A percentile compares a stretch with the other conserved stretches of the same genome.
Conservation (phyloP, 2,113 vertebrate species). For the Scalopus aquaticus region DNA sequence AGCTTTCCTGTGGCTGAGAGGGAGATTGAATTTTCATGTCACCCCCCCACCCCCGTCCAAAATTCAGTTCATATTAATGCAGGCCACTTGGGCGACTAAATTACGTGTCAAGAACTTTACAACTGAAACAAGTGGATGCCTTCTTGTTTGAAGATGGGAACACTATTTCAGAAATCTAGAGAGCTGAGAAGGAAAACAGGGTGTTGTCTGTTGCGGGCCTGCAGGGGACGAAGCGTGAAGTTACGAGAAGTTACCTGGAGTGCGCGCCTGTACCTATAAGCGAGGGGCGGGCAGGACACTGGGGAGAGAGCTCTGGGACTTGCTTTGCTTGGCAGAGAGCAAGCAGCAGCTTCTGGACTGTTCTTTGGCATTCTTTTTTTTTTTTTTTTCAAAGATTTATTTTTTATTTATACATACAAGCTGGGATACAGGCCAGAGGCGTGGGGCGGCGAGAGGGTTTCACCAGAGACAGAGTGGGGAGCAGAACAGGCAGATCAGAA, state of each 20-base stretch:
- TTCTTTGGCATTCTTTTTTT: conserved; percentile 24
- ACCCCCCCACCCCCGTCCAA: not conserved
- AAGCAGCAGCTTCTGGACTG: not conserved
- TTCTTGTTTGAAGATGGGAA: conserved; percentile 49
- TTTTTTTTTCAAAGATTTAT: too few relatives aligned
- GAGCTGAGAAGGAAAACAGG: not conserved
- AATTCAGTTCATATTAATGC: conserved; percentile 37
- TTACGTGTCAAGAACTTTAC: conserved; percentile 39
- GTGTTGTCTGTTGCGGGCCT: not conserved
- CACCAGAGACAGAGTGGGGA: too few relatives aligned
- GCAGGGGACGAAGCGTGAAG: not conserved
- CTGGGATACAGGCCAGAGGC: too few relatives aligned
- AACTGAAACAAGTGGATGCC: not conserved
- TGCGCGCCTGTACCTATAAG: not conserved
- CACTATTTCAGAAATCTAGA: not conserved
- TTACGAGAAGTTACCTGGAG: not conserved
- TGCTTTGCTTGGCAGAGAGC: not conserved
- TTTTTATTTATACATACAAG: too few relatives aligned
- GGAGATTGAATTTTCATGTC: not conserved
- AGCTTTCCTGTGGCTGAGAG: conserved; percentile 13
- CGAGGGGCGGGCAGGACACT: not conserved
- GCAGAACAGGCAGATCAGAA: too few relatives aligned
- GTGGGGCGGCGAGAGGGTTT: too few relatives aligned
- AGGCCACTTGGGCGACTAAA: conserved; percentile 30
- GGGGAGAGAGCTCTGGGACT: not conserved